Evolutionary conservation across 2,888 invertebrate genomes (phyloP).

Genomic region (Meandrusa payeni): DNA sequence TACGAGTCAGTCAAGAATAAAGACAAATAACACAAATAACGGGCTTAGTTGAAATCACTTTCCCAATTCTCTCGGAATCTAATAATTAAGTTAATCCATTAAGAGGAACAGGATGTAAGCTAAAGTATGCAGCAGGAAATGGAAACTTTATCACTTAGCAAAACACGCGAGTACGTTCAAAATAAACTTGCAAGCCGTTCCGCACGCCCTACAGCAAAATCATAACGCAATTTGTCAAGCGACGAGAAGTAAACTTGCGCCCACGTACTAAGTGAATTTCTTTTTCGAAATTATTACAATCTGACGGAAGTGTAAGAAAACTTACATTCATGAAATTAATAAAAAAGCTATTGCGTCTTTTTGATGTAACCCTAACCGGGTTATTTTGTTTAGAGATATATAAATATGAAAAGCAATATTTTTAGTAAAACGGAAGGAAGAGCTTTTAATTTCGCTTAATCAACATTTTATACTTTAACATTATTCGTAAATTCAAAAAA

Average conservation of each 20-base stretch:
- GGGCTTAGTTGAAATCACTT: constrained; percentile 25
- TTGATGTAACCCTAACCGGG: no score
- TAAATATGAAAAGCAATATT: no score
- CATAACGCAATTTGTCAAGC: constrained; percentile 66
- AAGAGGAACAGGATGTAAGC: constrained; percentile 24
- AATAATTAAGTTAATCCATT: constrained; percentile 34
- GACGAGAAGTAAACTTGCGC: constrained; percentile 36
- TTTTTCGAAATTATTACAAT: constrained; percentile 3
- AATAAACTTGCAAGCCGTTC: constrained; percentile 50
- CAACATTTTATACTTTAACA: no score
- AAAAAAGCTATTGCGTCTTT: no score
- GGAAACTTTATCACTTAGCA: constrained; percentile 44
- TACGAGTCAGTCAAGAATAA: neutral
- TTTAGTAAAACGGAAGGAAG: no score
- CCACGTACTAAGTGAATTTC: constrained; percentile 22
- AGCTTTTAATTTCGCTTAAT: no score
- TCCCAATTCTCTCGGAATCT: constrained; percentile 26
- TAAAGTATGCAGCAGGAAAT: constrained; percentile 31
- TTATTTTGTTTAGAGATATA: no score
- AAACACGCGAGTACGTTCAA: constrained; percentile 44
- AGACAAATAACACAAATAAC: constrained; percentile 13
- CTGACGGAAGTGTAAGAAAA: neutral
- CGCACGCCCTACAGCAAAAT: constrained; percentile 52
- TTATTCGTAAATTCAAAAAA: constrained; percentile 12
- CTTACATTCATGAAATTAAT: no score